Percentiles rank a stretch among this genome's conserved stretches.
Conservation (phyloP, 1,140 invertebrate genomes). For the Drosophila lacteicornis region DNA sequence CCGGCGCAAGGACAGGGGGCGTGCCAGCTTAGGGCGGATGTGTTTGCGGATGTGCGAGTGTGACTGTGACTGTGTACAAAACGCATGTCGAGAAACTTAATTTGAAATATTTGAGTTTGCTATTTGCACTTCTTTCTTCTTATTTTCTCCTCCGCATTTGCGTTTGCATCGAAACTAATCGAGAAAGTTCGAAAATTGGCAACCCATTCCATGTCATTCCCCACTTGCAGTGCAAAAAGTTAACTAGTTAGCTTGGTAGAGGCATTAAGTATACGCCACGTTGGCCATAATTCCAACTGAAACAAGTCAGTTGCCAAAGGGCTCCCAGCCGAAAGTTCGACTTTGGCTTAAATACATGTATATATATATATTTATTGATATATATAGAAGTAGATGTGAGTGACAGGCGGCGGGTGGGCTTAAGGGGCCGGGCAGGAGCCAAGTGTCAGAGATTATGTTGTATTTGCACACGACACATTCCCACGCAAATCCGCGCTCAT, state of each 20-base stretch:
- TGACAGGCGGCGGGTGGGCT: slow-evolving; percentile 35
- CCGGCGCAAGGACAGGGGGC: slow-evolving; percentile 25
- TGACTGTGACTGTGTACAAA: slow-evolving; percentile 57
- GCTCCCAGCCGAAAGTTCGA: slow-evolving; percentile 42
- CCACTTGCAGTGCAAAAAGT: slow-evolving; percentile 64
- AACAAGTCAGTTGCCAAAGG: slow-evolving; percentile 42
- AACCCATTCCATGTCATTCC: slow-evolving; percentile 11
- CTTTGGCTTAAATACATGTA: slow-evolving; percentile 45
- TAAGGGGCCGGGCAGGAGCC: slow-evolving; percentile 25
- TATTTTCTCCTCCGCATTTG: slow-evolving; percentile 8
- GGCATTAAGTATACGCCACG: slow-evolving; percentile 67
- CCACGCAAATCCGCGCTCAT: slow-evolving; percentile 32
- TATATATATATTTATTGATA: slow-evolving; percentile 8
- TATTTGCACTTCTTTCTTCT: slow-evolving; percentile 72
- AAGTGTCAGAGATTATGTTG: slow-evolving; percentile 76
- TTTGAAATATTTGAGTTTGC: slow-evolving; percentile 84
- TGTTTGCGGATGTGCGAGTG: slow-evolving; percentile 1
- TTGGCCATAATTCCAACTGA: slow-evolving; percentile 54
- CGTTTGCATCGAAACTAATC: slow-evolving; percentile 75
- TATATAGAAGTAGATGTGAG: slow-evolving; percentile 19
- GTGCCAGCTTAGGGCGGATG: slow-evolving; percentile 56
- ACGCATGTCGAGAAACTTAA: slow-evolving; percentile 83
- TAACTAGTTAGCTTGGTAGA: slow-evolving; percentile 60
- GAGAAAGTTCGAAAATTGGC: slow-evolving; percentile 82
- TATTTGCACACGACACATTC: slow-evolving; percentile 61